These are phyloP conservation scores for Druon quercuslanigerum DNA, from an alignment of 1,140 invertebrate species.

Conservation along the genomic window DNA sequence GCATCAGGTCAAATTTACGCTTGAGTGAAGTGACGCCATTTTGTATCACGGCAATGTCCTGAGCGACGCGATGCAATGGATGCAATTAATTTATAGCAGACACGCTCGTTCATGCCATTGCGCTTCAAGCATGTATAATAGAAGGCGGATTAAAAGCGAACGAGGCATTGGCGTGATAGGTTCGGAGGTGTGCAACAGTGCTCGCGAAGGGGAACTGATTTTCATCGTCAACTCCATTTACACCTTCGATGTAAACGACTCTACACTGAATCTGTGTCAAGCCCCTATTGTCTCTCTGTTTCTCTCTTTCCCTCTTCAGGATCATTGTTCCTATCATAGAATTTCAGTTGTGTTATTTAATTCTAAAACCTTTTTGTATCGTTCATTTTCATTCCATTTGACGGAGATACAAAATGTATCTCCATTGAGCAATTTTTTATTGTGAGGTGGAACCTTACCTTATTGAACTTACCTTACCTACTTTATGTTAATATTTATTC, in stretches of 20 bases:
- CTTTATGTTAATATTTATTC: no score
- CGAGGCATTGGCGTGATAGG: neutral
- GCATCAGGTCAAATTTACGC: no score
- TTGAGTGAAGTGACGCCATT: no score
- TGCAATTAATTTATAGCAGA: conserved; percentile 9
- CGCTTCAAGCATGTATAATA: neutral
- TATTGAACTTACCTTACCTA: no score
- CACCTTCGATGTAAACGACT: neutral
- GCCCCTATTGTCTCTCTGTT: neutral
- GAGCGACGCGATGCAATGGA: neutral
- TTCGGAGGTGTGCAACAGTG: neutral
- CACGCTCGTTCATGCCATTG: neutral
- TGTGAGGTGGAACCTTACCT: no score
- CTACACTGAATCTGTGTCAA: conserved; percentile 5
- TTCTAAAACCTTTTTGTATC: conserved; percentile 2
- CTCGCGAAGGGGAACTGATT: neutral
- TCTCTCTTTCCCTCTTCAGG: neutral
- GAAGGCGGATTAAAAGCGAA: neutral
- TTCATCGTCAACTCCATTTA: conserved; percentile 6
- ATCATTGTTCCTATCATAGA: conserved; percentile 1
- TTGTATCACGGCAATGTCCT: no score
- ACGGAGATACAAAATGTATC: neutral
- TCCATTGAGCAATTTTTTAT: neutral
- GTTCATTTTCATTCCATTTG: neutral
- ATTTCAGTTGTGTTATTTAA: conserved; percentile 12